A percentile compares a stretch with the other conserved stretches of the same genome.
Conservation (phyloP, 2,888 invertebrate species). For the Idaea straminata region DNA sequence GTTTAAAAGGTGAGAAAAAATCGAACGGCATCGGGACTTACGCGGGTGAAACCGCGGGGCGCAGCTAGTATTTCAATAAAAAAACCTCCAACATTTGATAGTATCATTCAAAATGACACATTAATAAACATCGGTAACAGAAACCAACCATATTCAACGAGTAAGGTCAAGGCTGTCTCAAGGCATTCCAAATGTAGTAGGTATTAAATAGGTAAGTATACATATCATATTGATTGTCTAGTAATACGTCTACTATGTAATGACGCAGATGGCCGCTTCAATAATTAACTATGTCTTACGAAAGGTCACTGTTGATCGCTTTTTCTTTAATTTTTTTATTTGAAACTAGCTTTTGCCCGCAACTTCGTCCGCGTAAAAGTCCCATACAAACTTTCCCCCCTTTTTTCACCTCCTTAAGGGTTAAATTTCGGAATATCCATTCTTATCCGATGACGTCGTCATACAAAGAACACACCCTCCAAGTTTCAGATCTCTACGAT, state of each 20-base stretch:
- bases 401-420: too few relatives aligned
- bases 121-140: slow-evolving; percentile 3
- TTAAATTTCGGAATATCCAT: too few relatives aligned
- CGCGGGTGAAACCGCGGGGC: too few relatives aligned
- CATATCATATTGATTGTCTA: slow-evolving; percentile 11
- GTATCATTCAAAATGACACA: neutral
- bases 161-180: slow-evolving; percentile 16
- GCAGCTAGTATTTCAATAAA: neutral
- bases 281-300: neutral
- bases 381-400: too few relatives aligned
- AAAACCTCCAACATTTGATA: neutral
- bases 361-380: too few relatives aligned
- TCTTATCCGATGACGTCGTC: too few relatives aligned
- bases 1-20: too few relatives aligned
- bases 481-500: too few relatives aligned
- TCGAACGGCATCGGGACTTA: too few relatives aligned
- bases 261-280: slow-evolving; percentile 7
- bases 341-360: too few relatives aligned
- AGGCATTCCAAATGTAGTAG: slow-evolving; percentile 8
- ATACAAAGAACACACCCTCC: too few relatives aligned
- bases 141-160: slow-evolving; percentile 11
- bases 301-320: neutral
- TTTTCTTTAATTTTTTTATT: neutral
- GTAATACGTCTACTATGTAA: slow-evolving; percentile 9
- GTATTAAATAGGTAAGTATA: neutral